Percentiles rank a stretch among this genome's conserved stretches.
Evolutionary conservation across 2,113 vertebrate genomes (phyloP).

Genomic region (Psittacula cyanocephala): DNA sequence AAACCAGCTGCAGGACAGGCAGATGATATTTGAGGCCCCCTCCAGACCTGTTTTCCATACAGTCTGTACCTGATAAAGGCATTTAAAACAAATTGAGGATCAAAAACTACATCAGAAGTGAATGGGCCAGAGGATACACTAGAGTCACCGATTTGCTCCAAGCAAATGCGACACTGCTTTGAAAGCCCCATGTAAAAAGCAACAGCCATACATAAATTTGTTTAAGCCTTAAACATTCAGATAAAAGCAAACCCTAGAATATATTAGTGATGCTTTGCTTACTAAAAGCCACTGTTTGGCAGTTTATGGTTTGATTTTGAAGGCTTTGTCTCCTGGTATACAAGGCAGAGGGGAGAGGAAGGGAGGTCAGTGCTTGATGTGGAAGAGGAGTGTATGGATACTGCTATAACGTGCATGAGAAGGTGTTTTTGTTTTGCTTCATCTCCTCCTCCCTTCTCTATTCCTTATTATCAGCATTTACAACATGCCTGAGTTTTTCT

Average conservation of each 20-base stretch:
- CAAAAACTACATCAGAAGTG: neutral
- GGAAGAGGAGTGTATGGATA: neutral
- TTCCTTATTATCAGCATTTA: conserved; percentile 16
- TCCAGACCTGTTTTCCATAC: neutral
- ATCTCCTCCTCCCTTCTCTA: neutral
- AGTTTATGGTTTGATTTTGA: neutral
- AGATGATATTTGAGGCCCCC: neutral
- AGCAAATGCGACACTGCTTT: accelerated
- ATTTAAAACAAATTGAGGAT: neutral
- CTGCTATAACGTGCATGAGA: neutral
- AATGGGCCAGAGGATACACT: neutral
- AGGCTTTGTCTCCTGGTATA: neutral
- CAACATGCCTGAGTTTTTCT: neutral
- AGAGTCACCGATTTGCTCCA: neutral
- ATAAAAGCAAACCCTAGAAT: conserved; percentile 3
- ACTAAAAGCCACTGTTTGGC: neutral
- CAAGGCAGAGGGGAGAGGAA: neutral
- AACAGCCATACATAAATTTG: neutral
- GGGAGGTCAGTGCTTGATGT: neutral
- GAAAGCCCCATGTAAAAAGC: neutral
- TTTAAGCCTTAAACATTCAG: neutral
- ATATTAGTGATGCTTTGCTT: neutral
- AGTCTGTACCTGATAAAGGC: neutral
- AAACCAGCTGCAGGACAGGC: neutral
- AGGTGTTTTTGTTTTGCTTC: neutral